Evolutionary conservation across 1,140 invertebrate genomes (phyloP).

Genomic region (Dendrolimus punctatus): DNA sequence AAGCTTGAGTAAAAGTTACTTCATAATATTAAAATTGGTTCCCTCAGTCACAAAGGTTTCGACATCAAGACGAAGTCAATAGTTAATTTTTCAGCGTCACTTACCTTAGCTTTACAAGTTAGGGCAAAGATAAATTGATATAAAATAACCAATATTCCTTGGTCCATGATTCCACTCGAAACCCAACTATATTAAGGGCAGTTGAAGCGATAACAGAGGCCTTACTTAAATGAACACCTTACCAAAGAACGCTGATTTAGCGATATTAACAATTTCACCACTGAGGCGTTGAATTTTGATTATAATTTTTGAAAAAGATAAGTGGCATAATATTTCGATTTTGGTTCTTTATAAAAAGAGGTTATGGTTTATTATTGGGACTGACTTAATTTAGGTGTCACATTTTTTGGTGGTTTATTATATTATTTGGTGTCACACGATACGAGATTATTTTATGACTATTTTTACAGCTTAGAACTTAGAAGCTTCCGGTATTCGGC

Average conservation of each 20-base stretch:
- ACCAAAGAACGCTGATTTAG: conserved; percentile 12
- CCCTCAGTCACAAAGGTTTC: conserved; percentile 4
- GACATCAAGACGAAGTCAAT: conserved; percentile 5
- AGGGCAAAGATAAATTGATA: conserved; percentile 17
- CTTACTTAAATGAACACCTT: conserved; percentile 4
- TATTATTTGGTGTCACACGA: no score
- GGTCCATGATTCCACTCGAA: conserved; percentile 5
- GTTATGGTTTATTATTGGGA: no score
- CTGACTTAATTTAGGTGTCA: no score
- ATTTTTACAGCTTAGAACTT: no score
- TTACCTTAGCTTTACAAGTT: conserved; percentile 14
- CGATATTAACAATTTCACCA: conserved; percentile 16
- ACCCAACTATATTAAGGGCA: neutral
- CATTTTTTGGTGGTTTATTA: no score
- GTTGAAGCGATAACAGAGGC: conserved; percentile 2
- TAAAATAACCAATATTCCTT: conserved; percentile 3
- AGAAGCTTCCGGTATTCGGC: no score
- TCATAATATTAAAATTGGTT: neutral
- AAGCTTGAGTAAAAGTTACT: neutral
- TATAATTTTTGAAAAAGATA: conserved; percentile 4
- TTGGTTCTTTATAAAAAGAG: neutral
- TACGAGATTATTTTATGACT: no score
- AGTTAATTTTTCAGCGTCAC: conserved; percentile 18
- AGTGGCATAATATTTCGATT: neutral
- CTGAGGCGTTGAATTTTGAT: conserved; percentile 12